phyloP scores from a whole-genome alignment of 2,113 vertebrate genomes.

The Coracopsis vasa region DNA sequence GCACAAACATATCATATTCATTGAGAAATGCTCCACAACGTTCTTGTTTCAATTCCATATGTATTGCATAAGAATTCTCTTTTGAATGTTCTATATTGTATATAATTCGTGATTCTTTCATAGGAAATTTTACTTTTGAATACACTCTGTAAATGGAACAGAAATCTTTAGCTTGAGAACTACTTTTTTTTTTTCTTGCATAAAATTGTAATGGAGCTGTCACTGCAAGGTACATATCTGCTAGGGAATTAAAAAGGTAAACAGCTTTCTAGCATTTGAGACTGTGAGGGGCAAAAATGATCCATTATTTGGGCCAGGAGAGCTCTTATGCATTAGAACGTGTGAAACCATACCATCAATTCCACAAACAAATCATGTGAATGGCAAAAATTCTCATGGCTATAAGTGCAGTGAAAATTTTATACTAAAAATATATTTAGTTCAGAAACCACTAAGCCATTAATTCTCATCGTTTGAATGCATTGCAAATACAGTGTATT shows the following conservation, averaged over 20 bases:
- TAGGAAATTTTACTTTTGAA: neutral
- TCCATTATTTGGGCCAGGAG: neutral
- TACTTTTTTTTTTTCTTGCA: neutral
- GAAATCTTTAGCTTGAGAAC: neutral
- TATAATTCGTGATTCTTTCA: neutral
- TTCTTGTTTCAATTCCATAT: neutral
- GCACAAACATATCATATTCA: neutral
- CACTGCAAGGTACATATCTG: neutral
- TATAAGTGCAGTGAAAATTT: neutral
- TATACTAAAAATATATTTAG: neutral
- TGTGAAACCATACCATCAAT: neutral
- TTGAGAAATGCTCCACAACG: neutral
- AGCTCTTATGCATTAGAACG: neutral
- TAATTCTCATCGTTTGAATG: neutral
- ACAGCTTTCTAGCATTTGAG: neutral
- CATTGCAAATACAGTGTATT: neutral
- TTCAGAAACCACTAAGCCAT: neutral
- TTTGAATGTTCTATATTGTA: neutral
- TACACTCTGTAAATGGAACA: neutral
- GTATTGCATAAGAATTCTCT: neutral
- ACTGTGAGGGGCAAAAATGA: neutral
- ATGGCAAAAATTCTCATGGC: neutral
- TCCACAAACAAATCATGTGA: neutral
- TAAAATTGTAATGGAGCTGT: neutral
- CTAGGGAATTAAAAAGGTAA: neutral